Base-by-base conservation (phyloP, 2,888 invertebrate genomes). In the Danaus chrysippus region DNA sequence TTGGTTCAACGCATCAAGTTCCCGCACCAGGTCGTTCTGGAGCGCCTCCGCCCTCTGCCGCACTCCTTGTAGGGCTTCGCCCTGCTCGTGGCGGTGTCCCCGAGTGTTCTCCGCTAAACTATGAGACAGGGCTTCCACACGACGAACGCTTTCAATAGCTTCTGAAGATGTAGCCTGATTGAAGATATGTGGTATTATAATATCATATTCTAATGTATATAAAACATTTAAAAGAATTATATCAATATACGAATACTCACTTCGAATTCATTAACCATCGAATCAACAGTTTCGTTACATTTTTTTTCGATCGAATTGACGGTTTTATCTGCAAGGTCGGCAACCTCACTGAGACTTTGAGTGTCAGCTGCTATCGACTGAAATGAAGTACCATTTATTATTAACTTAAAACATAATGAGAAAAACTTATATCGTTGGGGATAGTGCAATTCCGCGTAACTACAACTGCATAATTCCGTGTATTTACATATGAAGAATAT, bases 191-290 rank as follows among this genome's bases (percentile, higher is more conserved):
- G 23, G 23, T 6, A 34, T 34, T 17, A 15, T 49, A 49, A 10
- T 10, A 13, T 46, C 13, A 10, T 17, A 17, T 10, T 49, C 49
- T 11, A 10, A 49, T 8, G 46, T 13, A 6, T 9, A 53, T 11
- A 1, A 23, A 5, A 23, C 2, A 9, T 10, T 53, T 49, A 44
- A 41, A 17, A 13, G 41, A 44, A 56, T 59, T 13, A 41, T 44
- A 53, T 9, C 6, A 34, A 6, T 34, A 34, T 8, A 6, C 23
- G 2, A 34, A 52, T n/a, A 46, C 58, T 69, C 58, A 84, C 84
- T 78, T 81, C 76, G 10, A 81, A 68, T 1, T 64, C 71, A 0
- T 55, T 42, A 0, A 78, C 53, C 11, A 79, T 65, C 0, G 66
- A 59, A 12, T 76, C 72, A 19, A 79, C 42, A 0, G 72, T 66